A percentile compares a stretch with the other conserved stretches of the same genome.
Conservation (phyloP, 2,888 invertebrate species). For the Coleophora flavipennella region DNA sequence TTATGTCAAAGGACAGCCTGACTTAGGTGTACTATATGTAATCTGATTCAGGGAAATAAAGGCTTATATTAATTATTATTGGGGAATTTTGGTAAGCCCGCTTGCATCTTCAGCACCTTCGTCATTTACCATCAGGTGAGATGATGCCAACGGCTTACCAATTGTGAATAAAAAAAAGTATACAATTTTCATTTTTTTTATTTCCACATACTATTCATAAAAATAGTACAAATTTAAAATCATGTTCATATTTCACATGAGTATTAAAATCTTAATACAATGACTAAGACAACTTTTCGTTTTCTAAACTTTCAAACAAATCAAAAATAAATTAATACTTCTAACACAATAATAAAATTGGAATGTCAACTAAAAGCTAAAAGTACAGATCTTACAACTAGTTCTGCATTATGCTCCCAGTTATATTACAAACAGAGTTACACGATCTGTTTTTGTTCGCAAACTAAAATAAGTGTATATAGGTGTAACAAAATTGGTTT, state of each 20-base stretch:
- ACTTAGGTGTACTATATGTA: no score
- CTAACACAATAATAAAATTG: slow-evolving; percentile 10
- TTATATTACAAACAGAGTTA: background rate
- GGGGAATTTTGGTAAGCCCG: no score
- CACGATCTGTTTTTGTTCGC: background rate
- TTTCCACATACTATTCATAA: slow-evolving; percentile 32
- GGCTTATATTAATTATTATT: no score
- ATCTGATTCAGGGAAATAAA: no score
- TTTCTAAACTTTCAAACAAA: background rate
- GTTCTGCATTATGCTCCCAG: background rate
- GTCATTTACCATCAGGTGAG: no score
- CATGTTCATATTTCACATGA: slow-evolving; percentile 52
- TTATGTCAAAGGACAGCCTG: no score
- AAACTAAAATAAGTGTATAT: no score
- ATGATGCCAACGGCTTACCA: no score
- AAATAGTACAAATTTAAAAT: slow-evolving; percentile 33
- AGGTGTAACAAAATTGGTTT: no score
- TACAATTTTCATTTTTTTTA: slow-evolving; percentile 1
- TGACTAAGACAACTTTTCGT: background rate
- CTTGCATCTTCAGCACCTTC: no score
- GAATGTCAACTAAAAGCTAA: slow-evolving; percentile 11
- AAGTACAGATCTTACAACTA: slow-evolving; percentile 5
- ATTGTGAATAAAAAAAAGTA: no score
- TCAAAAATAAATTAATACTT: slow-evolving; percentile 12
- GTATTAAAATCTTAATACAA: slow-evolving; percentile 23